Conservation (phyloP, 2,888 invertebrate species). For the Alcis repandata region DNA sequence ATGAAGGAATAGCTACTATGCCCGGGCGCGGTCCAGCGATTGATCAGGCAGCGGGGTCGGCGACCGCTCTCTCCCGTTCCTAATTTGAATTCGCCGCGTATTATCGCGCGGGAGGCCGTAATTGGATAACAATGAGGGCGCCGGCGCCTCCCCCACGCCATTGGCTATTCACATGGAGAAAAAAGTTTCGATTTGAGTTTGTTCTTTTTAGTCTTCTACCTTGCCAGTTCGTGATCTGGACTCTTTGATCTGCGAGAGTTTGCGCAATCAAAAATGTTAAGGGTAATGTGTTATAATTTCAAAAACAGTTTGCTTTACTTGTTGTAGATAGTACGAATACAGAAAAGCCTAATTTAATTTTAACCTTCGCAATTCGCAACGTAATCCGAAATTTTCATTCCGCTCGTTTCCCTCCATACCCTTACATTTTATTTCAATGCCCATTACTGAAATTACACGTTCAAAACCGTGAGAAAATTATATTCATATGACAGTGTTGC, state of each 20-base stretch:
- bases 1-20: background rate
- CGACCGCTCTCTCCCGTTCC: constrained; percentile 82
- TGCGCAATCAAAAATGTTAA: background rate
- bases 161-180: constrained; percentile 65
- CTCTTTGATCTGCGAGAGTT: background rate
- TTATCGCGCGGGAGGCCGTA: constrained; percentile 84
- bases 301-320: background rate
- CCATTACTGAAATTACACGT: constrained; percentile 50
- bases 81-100: constrained; percentile 86
- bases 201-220: constrained; percentile 29
- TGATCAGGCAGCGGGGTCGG: constrained; percentile 79
- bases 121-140: constrained; percentile 86
- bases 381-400: constrained; percentile 42
- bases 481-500: constrained; percentile 57
- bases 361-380: constrained; percentile 17
- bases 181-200: constrained; percentile 41
- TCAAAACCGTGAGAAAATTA: constrained; percentile 57
- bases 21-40: constrained; percentile 76
- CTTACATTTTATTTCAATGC: constrained; percentile 49
- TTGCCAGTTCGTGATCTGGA: constrained; percentile 16
- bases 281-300: background rate
- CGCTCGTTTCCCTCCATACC: constrained; percentile 39
- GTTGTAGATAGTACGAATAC: constrained; percentile 3
- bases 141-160: constrained; percentile 73
- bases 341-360: constrained; percentile 19